Base-by-base conservation (phyloP, 2,888 invertebrate genomes). In the Zhuqinia jingwanae region DNA sequence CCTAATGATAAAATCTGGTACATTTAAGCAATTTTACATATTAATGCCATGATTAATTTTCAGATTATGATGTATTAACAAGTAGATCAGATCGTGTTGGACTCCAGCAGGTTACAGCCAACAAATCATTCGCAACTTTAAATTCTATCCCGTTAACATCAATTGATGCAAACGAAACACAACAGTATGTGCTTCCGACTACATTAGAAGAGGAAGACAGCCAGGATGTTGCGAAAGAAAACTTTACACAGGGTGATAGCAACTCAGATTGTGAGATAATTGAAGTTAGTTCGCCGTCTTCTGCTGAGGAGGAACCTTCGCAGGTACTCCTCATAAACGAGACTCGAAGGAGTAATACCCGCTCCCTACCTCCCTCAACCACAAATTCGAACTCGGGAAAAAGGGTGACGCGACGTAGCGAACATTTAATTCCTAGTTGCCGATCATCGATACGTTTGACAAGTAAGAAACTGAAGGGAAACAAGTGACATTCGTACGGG, bases 401-500 rank as follows among this genome's bases (percentile, higher is more conserved):
- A 22, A 25, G 11, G 58, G 10, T 25, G 47, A 47, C 17, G 45
- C 17, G 70, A 50, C 22, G 47, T 15, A 70, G 70, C 25, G 11
- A 45, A 17, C 6, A 13, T 15, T 1, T 13, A 47, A 50, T 0
- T 22, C 25, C 47, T 20, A 20, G 47, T 45, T 20, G 68, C 45
- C 50, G 50, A 50, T 30, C n/a, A 8, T 36, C 53, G 2, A 20
- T 20, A n/a, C 53, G 75, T 22, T 30, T 56, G 42, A 75, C 53
- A 75, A 53, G 75, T 75, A 75, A 75, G 75, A 70, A 13, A 47
- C 47, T 47, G 47, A 27, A 56, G 56, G 75, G 56, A 75, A 75
- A 75, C 53, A 30, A 75, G 30, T 75, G 53, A 75, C 75, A 53
- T 75, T 30, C 53, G 13, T 75, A 53, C 53, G 75, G 75, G 53